Conservation (phyloP, 2,888 invertebrate genomes). For the Xestoiulus laeticollis region DNA sequence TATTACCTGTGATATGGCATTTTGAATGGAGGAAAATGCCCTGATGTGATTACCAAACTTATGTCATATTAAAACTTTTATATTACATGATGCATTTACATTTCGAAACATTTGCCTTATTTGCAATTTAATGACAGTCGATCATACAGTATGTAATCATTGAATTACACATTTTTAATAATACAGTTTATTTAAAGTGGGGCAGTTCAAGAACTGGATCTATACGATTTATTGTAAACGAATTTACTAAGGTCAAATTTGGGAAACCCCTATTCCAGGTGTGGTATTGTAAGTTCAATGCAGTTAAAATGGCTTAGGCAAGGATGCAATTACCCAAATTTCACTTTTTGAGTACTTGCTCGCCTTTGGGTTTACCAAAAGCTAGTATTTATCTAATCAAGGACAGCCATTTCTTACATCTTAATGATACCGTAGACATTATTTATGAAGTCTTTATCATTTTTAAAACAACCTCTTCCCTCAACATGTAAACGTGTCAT, state of each 20-base stretch:
- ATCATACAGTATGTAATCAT: too few species aligned
- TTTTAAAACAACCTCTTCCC: background rate
- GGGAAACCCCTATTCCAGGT: background rate
- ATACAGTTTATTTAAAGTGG: background rate
- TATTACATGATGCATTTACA: too few species aligned
- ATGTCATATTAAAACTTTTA: too few species aligned
- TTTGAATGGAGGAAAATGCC: background rate
- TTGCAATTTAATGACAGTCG: too few species aligned
- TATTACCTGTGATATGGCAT: background rate
- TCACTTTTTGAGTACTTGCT: background rate
- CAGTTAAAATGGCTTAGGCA: background rate
- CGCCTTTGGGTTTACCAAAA: background rate
- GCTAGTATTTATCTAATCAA: background rate
- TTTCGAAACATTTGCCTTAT: too few species aligned
- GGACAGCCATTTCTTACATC: background rate
- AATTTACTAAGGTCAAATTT: background rate
- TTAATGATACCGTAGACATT: background rate
- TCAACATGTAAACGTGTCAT: background rate
- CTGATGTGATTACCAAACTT: too few species aligned
- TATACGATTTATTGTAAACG: background rate
- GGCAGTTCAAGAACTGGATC: background rate
- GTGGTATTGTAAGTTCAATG: constrained; percentile 2
- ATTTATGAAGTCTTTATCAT: background rate
- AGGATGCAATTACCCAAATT: background rate
- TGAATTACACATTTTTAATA: too few species aligned